Conservation (phyloP, 2,888 invertebrate species). For the Latrodectus elegans region DNA sequence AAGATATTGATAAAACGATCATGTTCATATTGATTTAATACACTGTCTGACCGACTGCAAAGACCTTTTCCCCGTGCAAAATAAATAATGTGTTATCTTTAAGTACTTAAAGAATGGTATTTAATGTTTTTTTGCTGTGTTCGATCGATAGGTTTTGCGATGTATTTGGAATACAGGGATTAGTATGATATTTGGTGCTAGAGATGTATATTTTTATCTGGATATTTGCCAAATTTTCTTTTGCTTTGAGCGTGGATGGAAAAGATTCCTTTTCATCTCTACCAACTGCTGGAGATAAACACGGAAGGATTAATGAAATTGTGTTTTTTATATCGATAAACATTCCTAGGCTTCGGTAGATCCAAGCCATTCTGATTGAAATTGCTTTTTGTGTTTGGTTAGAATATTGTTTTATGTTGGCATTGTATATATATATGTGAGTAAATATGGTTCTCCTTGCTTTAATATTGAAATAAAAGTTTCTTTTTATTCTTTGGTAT, state of each 20-base stretch:
- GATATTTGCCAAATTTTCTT: constrained; percentile 33
- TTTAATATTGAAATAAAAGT: too few species aligned
- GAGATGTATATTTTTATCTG: constrained; percentile 7
- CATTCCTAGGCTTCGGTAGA: too few species aligned
- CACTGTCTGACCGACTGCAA: not conserved
- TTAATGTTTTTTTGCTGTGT: constrained; percentile 18
- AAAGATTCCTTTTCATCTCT: constrained; percentile 11
- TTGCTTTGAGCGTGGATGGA: not conserved
- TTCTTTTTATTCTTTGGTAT: too few species aligned
- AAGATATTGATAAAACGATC: constrained; percentile 58
- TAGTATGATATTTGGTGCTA: constrained; percentile 24
- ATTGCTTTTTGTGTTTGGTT: too few species aligned
- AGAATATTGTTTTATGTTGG: too few species aligned
- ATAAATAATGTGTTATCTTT: constrained; percentile 42
- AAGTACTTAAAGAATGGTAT: constrained; percentile 53
- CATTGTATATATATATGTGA: too few species aligned
- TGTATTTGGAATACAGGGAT: constrained; percentile 27
- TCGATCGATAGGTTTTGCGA: constrained; percentile 16
- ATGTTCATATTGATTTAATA: constrained; percentile 32
- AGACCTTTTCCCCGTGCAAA: not conserved
- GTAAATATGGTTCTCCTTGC: too few species aligned
- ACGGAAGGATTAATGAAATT: not conserved
- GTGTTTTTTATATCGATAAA: not conserved
- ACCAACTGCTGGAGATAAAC: not conserved
- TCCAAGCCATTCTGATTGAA: too few species aligned